Conservation (phyloP, 2,797 vertebrate species). For the Paedocypris micromegethes region DNA sequence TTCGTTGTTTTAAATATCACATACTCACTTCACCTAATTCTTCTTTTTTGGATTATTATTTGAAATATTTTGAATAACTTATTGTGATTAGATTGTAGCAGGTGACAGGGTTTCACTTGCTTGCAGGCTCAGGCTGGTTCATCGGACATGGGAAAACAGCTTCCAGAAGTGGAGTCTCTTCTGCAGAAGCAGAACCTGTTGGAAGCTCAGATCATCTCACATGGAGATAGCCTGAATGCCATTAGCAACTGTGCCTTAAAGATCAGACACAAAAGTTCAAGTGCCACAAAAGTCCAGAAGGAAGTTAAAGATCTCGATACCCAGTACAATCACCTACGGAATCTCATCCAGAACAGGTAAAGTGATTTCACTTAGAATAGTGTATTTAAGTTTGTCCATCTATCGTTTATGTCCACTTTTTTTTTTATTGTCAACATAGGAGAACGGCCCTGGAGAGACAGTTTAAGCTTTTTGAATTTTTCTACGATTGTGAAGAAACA, state of each 20-base stretch:
- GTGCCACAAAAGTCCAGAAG: conserved; percentile 63
- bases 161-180: conserved; percentile 73
- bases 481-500: conserved; percentile 77
- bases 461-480: conserved; percentile 74
- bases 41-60: too few species aligned
- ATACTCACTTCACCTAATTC: too few species aligned
- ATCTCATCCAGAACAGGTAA: conserved; percentile 78
- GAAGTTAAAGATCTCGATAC: conserved; percentile 69
- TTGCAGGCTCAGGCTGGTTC: conserved; percentile 67
- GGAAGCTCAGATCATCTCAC: conserved; percentile 74
- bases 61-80: too few species aligned
- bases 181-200: conserved; percentile 81
- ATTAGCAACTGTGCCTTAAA: conserved; percentile 62
- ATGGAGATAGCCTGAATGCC: conserved; percentile 64
- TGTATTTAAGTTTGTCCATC: too few species aligned
- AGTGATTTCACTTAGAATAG: not conserved
- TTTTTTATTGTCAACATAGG: conserved; percentile 55
- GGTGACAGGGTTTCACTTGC: not conserved
- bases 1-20: too few species aligned
- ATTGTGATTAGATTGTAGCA: too few species aligned
- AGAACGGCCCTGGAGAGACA: conserved; percentile 71
- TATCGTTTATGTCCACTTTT: not conserved
- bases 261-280: conserved; percentile 51
- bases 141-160: conserved; percentile 72
- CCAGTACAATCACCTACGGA: conserved; percentile 69